Evolutionary conservation across 1,140 invertebrate genomes (phyloP).

Genomic region (Lethrus apterus): DNA sequence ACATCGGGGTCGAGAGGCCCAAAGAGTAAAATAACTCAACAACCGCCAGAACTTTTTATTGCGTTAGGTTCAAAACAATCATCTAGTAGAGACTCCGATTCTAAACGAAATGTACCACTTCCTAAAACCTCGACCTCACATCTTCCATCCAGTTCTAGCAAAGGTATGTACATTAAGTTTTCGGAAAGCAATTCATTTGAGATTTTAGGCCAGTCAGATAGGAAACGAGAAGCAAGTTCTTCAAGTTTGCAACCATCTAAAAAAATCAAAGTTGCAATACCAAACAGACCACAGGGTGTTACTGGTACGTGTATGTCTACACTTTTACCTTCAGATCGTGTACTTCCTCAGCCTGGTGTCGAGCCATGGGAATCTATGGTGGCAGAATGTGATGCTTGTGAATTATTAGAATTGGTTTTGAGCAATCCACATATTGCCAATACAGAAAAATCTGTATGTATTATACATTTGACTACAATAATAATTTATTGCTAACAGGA

Average conservation of each 20-base stretch:
- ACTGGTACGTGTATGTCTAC: slow-evolving; percentile 38
- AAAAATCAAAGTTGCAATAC: slow-evolving; percentile 43
- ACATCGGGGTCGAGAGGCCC: slow-evolving; percentile 44
- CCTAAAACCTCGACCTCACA: slow-evolving; percentile 45
- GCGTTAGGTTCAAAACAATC: slow-evolving; percentile 52
- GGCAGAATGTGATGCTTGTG: slow-evolving; percentile 52
- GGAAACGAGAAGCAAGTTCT: slow-evolving; percentile 33
- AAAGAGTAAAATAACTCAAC: slow-evolving; percentile 56
- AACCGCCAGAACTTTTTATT: slow-evolving; percentile 52
- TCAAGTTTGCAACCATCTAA: slow-evolving; percentile 42
- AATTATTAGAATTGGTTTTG: slow-evolving; percentile 51
- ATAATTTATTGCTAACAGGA: too few species aligned
- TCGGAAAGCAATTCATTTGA: neutral
- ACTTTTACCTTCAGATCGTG: slow-evolving; percentile 24
- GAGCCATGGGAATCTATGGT: slow-evolving; percentile 52
- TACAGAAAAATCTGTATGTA: slow-evolving; percentile 54
- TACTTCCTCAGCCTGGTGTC: slow-evolving; percentile 24
- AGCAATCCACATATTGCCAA: slow-evolving; percentile 53
- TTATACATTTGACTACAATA: slow-evolving; percentile 37
- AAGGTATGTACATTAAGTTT: slow-evolving; percentile 15
- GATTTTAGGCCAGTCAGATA: slow-evolving; percentile 16
- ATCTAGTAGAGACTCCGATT: slow-evolving; percentile 44
- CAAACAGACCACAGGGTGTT: slow-evolving; percentile 29
- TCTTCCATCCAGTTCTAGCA: slow-evolving; percentile 40
- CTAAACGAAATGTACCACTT: slow-evolving; percentile 47